phyloP scores from a whole-genome alignment of 30 jellyfish, hydroid and myxozoan genomes.

The Nemopilema nomurai region DNA sequence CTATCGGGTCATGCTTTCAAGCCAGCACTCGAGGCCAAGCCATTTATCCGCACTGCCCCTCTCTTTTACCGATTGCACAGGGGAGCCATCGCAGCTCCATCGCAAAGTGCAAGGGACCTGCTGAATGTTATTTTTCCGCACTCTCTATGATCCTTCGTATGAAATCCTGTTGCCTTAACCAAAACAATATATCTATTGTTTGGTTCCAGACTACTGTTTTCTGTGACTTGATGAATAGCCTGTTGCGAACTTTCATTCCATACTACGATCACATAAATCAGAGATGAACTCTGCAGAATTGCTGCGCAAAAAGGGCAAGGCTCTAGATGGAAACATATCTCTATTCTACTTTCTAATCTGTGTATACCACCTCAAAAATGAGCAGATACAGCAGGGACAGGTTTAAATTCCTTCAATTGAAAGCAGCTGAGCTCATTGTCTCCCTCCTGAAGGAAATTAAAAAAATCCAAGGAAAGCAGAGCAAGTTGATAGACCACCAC shows the following conservation, averaged over 20 bases:
- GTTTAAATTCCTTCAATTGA: neutral
- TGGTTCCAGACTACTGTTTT: constrained; percentile 17
- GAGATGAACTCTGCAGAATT: constrained; percentile 18
- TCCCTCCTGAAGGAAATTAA: neutral
- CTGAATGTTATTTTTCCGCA: too few species aligned
- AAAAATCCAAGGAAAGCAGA: constrained; percentile 4
- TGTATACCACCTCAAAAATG: neutral
- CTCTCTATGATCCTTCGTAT: too few species aligned
- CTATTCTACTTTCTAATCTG: neutral
- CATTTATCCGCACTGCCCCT: too few species aligned
- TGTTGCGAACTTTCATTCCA: constrained; percentile 23
- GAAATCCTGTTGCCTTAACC: too few species aligned
- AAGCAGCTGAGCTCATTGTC: neutral
- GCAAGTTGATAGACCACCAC: constrained; percentile 21
- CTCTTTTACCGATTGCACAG: too few species aligned
- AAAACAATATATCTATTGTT: too few species aligned
- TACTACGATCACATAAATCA: constrained; percentile 12
- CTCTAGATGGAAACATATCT: neutral
- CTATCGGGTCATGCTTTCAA: too few species aligned
- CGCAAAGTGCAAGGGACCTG: too few species aligned
- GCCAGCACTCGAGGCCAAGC: too few species aligned
- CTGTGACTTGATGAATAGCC: constrained; percentile 40
- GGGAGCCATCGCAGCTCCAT: too few species aligned
- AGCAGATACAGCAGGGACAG: neutral
- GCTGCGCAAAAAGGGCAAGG: constrained; percentile 16